Evolutionary conservation across 2,113 vertebrate genomes (phyloP), one percentile per base, ranked within the genome.

Genomic region (Spilogale gracilis): DNA sequence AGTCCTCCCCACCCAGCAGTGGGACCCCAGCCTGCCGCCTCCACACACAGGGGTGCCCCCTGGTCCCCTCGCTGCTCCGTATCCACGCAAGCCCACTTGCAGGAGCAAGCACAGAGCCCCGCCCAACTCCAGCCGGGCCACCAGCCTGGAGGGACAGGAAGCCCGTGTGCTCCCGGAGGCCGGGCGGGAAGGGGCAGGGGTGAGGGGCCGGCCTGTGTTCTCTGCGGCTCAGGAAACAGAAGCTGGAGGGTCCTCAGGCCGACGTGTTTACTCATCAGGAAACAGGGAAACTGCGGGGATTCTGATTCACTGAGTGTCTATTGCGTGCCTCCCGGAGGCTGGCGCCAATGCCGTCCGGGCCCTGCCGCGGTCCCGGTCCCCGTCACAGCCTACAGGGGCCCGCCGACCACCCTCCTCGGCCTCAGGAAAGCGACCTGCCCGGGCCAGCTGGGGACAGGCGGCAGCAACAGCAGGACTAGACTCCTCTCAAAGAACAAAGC

Each of bases 221-320:
- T 95, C 65, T 54, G 76, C 76, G 73, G 81, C 85, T 96, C 97
- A 97, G 98, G 98, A 98, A 98, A 96, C 80, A 65, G 96, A 84
- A 91, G 96, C 92, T 87, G 50, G 92, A 97, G 98, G 96, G 97
- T 96, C 97, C 79, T 67, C 79, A 13, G 69, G 9, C 61, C 4
- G 14, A 83, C 73, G 87, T 98, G 97, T 98, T 98, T 98, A 98
- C 98, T 97, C 88, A 94, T 91, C 97, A 98, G 98, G 98, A 98
- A 98, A 94, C 3, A 80, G 93, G 76, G 96, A 93, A 63, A 73
- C 87, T 84, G 84, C 58, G n/a, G 56, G 96, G 86, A 65, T 43
- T 82, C 92, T 98, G 94, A 97, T 83, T 98, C 97, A 97, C 87
- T 54, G n/a, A 43, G 12, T 73, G 16, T 8, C 60, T 23, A 82